Evolutionary conservation across 2,113 vertebrate genomes (phyloP), one percentile per base, ranked within the genome.

Genomic region (Lagopus muta): DNA sequence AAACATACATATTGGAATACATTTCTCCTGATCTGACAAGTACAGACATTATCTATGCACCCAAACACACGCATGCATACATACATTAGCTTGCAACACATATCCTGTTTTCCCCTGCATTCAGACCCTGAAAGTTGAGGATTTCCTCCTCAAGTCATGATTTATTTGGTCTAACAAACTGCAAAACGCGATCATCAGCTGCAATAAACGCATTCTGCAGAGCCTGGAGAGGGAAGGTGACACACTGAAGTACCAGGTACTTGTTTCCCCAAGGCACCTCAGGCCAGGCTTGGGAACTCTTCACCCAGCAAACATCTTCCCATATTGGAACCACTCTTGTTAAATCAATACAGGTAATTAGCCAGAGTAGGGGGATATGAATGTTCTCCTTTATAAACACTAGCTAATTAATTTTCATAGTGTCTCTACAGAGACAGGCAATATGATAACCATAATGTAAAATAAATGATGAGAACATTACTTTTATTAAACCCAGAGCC

Each of bases 341-440:
- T 92, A 86, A 86, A 93, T 90, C 88, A 88, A 75, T 86, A 75
- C 34, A 86, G 73, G 76, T 90, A 95, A 95, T 91, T 89, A 93
- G 82, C 77, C 70, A 82, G 79, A 88, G 42, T 54, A 77, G 86
- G 72, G 57, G 73, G 43, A 78, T 65, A n/a, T 7, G 20, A 95
- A 27, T 65, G 47, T 78, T 70, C 80, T 94, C 69, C 80, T 81
- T 88, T 90, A 94, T 61, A 83, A 96, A 94, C 61, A 90, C 43
- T 21, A 86, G 38, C 90, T 92, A 94, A 95, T 90, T 90, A 88
- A 94, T 94, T 96, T 96, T 90, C 72, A 90, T 0, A 0, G 32
- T 30, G 43, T 82, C 90, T 73, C 76, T 84, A 75, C 0, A 2
- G 86, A 96, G 47, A 61, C 32, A 72, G 52, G 70, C 43, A 93